phyloP scores from a whole-genome alignment of 1,140 invertebrate genomes.

The Rhyacophila brunnea region DNA sequence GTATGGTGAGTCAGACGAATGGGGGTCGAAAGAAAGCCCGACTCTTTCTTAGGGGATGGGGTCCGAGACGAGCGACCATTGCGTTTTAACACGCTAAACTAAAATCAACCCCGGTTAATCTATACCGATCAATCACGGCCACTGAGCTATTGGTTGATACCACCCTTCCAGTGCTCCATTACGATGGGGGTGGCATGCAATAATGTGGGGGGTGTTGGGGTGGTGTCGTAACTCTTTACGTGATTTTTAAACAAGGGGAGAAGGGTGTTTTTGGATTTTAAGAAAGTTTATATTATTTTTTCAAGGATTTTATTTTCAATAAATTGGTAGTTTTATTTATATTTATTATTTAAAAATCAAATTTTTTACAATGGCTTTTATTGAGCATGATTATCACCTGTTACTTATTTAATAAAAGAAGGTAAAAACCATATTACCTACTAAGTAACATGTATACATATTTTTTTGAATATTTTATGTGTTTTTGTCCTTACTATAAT shows the following conservation, averaged over 20 bases:
- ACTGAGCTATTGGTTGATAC: constrained; percentile 27
- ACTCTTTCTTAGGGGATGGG: background rate
- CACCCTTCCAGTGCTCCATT: constrained; percentile 3
- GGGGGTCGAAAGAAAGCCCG: background rate
- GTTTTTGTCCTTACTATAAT: too few relatives aligned
- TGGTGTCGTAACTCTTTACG: background rate
- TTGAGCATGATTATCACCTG: too few relatives aligned
- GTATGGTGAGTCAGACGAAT: background rate
- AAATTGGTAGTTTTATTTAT: too few relatives aligned
- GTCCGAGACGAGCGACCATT: constrained; percentile 16
- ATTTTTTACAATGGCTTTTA: too few relatives aligned
- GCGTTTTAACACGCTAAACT: constrained; percentile 35
- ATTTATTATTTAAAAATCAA: too few relatives aligned
- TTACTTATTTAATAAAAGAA: too few relatives aligned
- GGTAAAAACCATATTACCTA: too few relatives aligned
- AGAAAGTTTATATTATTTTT: too few relatives aligned
- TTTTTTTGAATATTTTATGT: too few relatives aligned
- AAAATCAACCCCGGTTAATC: constrained; percentile 35
- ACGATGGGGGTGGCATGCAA: constrained; percentile 1
- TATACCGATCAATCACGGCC: constrained; percentile 35
- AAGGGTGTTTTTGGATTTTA: too few relatives aligned
- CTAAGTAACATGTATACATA: too few relatives aligned
- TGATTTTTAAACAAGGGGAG: background rate
- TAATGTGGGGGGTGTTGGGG: background rate
- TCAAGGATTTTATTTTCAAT: too few relatives aligned